These are phyloP conservation scores for Reticulitermes speratus DNA, from an alignment of 1,140 invertebrate species.

Conservation along the genomic window DNA sequence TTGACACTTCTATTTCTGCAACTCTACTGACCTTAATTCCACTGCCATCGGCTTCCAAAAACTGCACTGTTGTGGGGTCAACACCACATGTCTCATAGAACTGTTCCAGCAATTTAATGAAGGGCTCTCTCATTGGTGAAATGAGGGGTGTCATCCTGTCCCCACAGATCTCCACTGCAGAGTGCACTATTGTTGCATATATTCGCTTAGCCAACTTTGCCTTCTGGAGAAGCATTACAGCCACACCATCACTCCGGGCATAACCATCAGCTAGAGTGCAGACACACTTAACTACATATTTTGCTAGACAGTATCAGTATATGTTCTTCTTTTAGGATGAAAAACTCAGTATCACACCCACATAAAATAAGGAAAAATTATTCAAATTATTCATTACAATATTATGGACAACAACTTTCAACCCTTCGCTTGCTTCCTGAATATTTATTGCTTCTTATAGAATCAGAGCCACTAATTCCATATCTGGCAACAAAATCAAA, in stretches of 20 bases:
- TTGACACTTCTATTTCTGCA: too few relatives aligned
- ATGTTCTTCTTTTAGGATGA: too few relatives aligned
- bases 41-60: slow-evolving; percentile 91
- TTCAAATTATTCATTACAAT: too few relatives aligned
- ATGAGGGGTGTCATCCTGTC: slow-evolving; percentile 48
- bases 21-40: slow-evolving; percentile 43
- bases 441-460: too few relatives aligned
- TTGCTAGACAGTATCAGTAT: too few relatives aligned
- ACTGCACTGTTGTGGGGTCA: slow-evolving; percentile 68
- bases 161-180: slow-evolving; percentile 45
- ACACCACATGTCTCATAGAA: slow-evolving; percentile 85
- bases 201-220: slow-evolving; percentile 51
- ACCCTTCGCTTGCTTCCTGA: too few relatives aligned
- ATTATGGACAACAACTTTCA: too few relatives aligned
- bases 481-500: too few relatives aligned
- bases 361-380: too few relatives aligned
- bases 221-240: slow-evolving; percentile 57
- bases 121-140: not conserved
- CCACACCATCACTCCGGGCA: slow-evolving; percentile 59
- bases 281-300: not conserved
- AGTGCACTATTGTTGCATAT: slow-evolving; percentile 61
- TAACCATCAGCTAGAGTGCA: slow-evolving; percentile 55
- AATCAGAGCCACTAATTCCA: too few relatives aligned
- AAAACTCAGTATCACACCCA: too few relatives aligned
- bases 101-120: slow-evolving; percentile 62